phyloP scores from a whole-genome alignment of 2,888 invertebrate genomes.

The Hirtodrosophila trivittata region DNA sequence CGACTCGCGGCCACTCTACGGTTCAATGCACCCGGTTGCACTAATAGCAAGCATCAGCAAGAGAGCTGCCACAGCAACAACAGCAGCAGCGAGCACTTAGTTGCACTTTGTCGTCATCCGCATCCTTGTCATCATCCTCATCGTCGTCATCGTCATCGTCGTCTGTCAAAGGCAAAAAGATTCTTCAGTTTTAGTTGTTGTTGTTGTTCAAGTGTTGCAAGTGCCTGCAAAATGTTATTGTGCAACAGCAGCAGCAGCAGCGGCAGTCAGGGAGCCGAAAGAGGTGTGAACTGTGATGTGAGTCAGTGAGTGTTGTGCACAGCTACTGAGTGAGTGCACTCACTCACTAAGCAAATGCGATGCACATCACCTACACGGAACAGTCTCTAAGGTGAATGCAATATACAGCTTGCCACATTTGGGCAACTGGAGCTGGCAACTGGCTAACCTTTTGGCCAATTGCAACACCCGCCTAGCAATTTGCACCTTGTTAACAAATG shows the following conservation, averaged over 20 bases:
- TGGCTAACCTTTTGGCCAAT: conserved; percentile 52
- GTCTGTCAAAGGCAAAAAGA: conserved; percentile 54
- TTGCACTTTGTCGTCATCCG: conserved; percentile 57
- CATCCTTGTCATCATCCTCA: conserved; percentile 45
- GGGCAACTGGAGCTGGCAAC: conserved; percentile 51
- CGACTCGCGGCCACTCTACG: conserved; percentile 21
- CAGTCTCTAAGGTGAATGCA: neutral
- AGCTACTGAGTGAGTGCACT: neutral
- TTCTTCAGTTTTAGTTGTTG: conserved; percentile 27
- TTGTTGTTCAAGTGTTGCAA: conserved; percentile 36
- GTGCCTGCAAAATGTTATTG: conserved; percentile 32
- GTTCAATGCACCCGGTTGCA: conserved; percentile 58
- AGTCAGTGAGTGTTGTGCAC: neutral
- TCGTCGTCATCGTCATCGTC: conserved; percentile 28
- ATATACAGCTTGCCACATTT: conserved; percentile 24
- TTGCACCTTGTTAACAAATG: conserved; percentile 69
- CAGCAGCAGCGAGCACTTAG: conserved; percentile 41
- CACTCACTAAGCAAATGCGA: neutral
- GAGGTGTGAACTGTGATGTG: neutral
- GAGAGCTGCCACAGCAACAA: conserved; percentile 12
- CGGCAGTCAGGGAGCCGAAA: neutral
- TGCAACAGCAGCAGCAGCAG: neutral
- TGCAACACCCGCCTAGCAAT: conserved; percentile 62
- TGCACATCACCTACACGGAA: neutral
- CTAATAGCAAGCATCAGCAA: conserved; percentile 37